Evolutionary conservation across 2,797 vertebrate genomes (phyloP).

Genomic region (Rallus crepitans): DNA sequence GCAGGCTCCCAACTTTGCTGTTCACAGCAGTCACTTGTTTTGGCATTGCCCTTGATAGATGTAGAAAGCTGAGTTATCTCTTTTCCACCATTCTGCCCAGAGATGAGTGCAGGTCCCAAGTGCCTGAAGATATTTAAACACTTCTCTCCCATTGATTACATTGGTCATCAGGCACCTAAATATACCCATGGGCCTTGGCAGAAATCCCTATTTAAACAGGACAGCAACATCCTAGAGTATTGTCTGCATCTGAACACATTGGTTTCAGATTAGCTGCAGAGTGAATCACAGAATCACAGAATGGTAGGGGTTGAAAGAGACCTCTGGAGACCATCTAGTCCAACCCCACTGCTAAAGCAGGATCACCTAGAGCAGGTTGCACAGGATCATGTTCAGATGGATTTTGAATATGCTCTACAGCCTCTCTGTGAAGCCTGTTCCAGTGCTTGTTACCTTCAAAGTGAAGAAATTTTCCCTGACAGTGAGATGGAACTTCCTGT

Average conservation of each 20-base stretch:
- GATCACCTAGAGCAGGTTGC: too few relatives aligned
- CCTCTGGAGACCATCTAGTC: too few relatives aligned
- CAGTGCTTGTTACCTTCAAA: too few relatives aligned
- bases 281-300: neutral
- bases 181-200: neutral
- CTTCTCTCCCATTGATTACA: neutral
- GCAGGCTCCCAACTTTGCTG: neutral
- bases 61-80: neutral
- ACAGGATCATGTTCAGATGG: too few relatives aligned
- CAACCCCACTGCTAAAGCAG: too few relatives aligned
- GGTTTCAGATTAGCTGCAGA: neutral
- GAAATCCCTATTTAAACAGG: neutral
- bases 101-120: neutral
- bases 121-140: neutral
- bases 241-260: neutral
- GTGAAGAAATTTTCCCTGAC: too few relatives aligned
- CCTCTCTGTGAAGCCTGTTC: too few relatives aligned
- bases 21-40: neutral
- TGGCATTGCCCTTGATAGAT: neutral
- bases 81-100: neutral
- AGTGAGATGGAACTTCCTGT: too few relatives aligned
- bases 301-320: too few relatives aligned
- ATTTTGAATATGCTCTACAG: too few relatives aligned
- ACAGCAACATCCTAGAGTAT: neutral
- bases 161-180: neutral